Percentiles rank a stretch among this genome's conserved stretches.
phyloP scores from a whole-genome alignment of 2,113 vertebrate species.

The Anser brachyrhynchus region DNA sequence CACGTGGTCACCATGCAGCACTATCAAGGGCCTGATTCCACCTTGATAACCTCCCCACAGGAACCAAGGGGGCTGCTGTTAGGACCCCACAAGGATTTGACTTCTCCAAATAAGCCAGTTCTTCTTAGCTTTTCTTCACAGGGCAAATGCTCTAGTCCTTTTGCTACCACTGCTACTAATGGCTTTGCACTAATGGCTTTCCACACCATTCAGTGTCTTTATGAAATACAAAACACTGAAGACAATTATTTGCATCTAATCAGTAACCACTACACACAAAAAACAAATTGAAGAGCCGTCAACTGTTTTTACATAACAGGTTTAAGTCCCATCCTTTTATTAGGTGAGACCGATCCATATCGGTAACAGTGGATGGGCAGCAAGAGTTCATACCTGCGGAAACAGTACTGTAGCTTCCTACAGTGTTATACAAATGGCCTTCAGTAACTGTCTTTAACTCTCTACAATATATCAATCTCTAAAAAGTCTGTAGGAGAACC shows the following conservation, averaged over 20 bases:
- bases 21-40: not conserved
- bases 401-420: not conserved
- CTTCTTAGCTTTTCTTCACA: not conserved
- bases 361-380: not conserved
- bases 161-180: not conserved
- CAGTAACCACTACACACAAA: not conserved
- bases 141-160: not conserved
- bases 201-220: not conserved
- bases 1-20: no score
- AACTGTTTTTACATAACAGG: not conserved
- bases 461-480: not conserved
- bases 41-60: rapidly evolving
- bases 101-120: not conserved
- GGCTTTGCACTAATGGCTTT: not conserved
- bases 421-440: not conserved
- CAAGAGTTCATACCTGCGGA: not conserved
- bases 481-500: not conserved
- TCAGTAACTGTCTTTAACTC: not conserved
- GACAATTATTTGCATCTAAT: not conserved
- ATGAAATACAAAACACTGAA: not conserved
- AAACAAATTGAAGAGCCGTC: not conserved
- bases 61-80: rapidly evolving
- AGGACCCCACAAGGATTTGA: not conserved
- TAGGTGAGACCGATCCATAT: not conserved
- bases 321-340: not conserved